phyloP scores from a whole-genome alignment of 2,888 invertebrate genomes.

The Synergus gifuensis region DNA sequence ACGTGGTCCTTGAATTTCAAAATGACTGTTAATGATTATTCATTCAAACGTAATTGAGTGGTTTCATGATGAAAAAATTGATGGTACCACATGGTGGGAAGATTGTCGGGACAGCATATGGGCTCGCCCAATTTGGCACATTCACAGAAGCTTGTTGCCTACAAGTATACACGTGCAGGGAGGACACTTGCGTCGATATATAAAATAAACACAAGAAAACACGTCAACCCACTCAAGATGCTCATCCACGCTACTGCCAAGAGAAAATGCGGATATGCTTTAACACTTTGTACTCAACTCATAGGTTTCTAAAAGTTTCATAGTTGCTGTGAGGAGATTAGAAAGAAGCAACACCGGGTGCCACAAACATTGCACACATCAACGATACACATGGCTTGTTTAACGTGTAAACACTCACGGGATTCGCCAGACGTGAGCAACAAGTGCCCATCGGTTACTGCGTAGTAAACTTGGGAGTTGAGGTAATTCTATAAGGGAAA shows the following conservation, averaged over 20 bases:
- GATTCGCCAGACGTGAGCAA: constrained; percentile 68
- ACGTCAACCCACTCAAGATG: neutral
- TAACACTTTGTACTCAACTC: constrained; percentile 1
- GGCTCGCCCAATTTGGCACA: constrained; percentile 69
- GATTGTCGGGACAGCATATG: constrained; percentile 57
- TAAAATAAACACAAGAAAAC: neutral
- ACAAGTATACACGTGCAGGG: constrained; percentile 45
- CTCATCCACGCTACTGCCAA: neutral
- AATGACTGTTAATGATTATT: neutral
- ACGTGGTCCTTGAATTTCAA: neutral
- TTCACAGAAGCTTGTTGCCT: constrained; percentile 70
- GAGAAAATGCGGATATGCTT: neutral
- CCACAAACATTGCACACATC: constrained; percentile 32
- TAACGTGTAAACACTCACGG: constrained; percentile 72
- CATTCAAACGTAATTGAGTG: constrained; percentile 2
- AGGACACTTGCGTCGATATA: neutral
- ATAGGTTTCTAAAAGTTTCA: neutral
- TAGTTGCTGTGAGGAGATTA: neutral
- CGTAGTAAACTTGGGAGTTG: neutral
- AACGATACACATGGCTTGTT: constrained; percentile 67
- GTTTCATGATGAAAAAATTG: neutral
- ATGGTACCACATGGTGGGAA: neutral
- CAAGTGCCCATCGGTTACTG: constrained; percentile 63
- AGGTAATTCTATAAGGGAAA: neutral
- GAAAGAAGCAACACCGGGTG: neutral